A percentile compares a stretch with the other conserved stretches of the same genome.
phyloP scores from a whole-genome alignment of 2,113 vertebrate species.

The Calidris pugnax region DNA sequence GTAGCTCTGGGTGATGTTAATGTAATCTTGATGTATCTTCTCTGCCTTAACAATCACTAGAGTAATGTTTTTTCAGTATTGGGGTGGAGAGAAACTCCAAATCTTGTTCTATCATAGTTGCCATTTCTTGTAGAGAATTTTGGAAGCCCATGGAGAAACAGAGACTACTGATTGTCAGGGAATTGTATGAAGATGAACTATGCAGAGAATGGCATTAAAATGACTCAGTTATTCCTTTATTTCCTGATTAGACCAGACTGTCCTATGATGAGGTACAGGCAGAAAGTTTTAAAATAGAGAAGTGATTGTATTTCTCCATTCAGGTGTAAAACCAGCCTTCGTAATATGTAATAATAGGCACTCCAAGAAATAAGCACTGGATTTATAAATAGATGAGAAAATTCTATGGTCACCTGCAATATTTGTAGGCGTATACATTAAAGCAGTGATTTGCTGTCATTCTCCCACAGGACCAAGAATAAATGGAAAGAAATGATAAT shows the following conservation, averaged over 20 bases:
- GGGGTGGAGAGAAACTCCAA: not conserved
- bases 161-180: not conserved
- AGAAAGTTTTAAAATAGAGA: not conserved
- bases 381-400: not conserved
- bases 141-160: not conserved
- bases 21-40: not conserved
- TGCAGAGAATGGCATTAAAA: not conserved
- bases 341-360: not conserved
- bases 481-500: not conserved
- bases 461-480: not conserved
- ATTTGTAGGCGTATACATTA: not conserved
- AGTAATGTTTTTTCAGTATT: not conserved
- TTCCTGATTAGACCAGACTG: not conserved
- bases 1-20: not conserved
- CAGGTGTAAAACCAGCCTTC: not conserved
- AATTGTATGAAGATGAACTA: not conserved
- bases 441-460: not conserved
- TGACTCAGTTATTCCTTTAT: not conserved
- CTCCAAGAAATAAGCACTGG: not conserved
- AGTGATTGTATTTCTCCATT: not conserved
- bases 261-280: not conserved
- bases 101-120: not conserved
- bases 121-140: not conserved
- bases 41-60: not conserved
- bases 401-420: not conserved